phyloP scores from a whole-genome alignment of 2,888 invertebrate genomes.

The Diabrotica balteata region DNA sequence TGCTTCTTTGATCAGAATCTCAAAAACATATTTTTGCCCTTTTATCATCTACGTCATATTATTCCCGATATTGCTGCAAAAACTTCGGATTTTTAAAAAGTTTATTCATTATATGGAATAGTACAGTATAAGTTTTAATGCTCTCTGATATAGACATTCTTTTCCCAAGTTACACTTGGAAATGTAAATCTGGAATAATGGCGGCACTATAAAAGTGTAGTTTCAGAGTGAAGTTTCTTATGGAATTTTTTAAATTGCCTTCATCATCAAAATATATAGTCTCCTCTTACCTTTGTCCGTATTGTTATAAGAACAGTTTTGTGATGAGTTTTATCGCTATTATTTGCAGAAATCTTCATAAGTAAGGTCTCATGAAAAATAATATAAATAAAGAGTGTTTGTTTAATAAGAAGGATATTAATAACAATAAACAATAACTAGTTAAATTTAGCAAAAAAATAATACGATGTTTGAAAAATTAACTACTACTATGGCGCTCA shows the following conservation, averaged over 20 bases:
- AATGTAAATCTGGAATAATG: slow-evolving; percentile 13
- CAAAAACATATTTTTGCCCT: too few species aligned
- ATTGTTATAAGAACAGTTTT: background rate
- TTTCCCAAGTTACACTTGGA: slow-evolving; percentile 10
- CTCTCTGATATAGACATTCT: slow-evolving; percentile 10
- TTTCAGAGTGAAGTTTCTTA: slow-evolving; percentile 3
- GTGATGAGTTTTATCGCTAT: background rate
- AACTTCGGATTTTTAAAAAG: slow-evolving; percentile 9
- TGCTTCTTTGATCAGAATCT: too few species aligned
- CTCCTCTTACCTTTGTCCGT: background rate
- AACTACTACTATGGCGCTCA: too few species aligned
- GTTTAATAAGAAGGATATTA: too few species aligned
- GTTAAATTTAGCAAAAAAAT: too few species aligned
- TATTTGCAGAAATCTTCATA: too few species aligned
- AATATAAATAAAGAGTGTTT: too few species aligned
- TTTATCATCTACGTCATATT: slow-evolving; percentile 3
- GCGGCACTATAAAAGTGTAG: slow-evolving; percentile 7
- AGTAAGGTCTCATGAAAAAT: too few species aligned
- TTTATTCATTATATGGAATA: slow-evolving; percentile 10
- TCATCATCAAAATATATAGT: background rate
- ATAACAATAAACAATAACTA: too few species aligned
- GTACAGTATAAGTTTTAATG: slow-evolving; percentile 13
- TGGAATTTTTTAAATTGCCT: slow-evolving; percentile 7
- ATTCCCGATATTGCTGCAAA: slow-evolving; percentile 3
- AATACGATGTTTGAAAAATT: too few species aligned